Base-by-base conservation (phyloP, 2,797 vertebrate species). In the Coccyzus lansbergi region DNA sequence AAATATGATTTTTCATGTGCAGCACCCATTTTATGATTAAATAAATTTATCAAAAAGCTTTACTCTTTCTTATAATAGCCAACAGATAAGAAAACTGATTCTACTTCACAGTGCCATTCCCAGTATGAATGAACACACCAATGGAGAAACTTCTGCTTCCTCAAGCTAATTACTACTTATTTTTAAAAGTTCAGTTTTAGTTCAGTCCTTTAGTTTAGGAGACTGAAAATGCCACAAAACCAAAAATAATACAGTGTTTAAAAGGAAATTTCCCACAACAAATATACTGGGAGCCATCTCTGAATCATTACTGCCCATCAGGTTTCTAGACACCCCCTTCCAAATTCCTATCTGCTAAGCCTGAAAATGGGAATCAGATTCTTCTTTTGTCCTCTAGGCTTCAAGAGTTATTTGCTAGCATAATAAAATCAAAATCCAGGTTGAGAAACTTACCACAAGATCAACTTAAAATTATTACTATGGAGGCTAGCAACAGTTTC, bases 401-500 rank as follows among this genome's bases (percentile, higher is more conserved):
- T 86, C 63, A 93, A 75, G 49, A 90, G n/a, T 90, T 91, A 21
- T 69, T 51, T 84, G 24, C 28, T 80, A 19, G 46, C 63, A 86
- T 18, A 92, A 88, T 21, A 83, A 93, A 93, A 93, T 53, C 10
- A 68, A 92, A 78, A 81, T 80, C 44, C 76, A 53, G 20, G 52
- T 72, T 80, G 90, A 89, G 85, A 89, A 92, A 71, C 51, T 64
- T 83, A 92, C 52, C 83, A 75, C n/a, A 83, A 93, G 48, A 83
- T 26, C 51, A 81, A 78, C 48, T 92, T 87, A 67, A 89, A 93
- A 94, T 91, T 70, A 84, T 82, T 77, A 56, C 48, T 70, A 34
- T 4, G 36, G 83, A 86, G 58, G 44, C 63, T 81, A 94, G 84
- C 48, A 83, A 90, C 53, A 95, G 82, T 78, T 91, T 94, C 93